Evolutionary conservation across 1,140 invertebrate species (phyloP).

Genomic region (Chironomus tepperi): DNA sequence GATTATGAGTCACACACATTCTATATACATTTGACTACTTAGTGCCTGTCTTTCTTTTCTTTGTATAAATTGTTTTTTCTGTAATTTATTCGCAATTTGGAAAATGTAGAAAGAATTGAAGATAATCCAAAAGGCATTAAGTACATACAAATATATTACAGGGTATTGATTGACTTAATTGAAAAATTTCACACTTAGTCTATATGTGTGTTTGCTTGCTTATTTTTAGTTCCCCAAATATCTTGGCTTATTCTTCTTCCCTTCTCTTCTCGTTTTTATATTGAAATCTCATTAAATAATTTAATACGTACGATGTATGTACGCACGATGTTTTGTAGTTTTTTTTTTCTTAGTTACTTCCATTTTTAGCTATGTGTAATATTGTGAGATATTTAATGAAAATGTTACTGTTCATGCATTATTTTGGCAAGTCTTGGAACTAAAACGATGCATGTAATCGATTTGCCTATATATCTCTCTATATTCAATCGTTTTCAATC

Average conservation of each 20-base stretch:
- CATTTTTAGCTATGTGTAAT: no score
- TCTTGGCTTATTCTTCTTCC: no score
- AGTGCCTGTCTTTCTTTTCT: neutral
- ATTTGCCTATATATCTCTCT: neutral
- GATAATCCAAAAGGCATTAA: neutral
- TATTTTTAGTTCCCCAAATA: neutral
- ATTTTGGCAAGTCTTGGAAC: no score
- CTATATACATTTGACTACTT: no score
- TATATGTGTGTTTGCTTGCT: neutral
- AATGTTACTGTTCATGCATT: no score
- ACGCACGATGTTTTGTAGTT: no score
- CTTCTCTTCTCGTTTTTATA: no score
- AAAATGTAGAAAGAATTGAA: neutral
- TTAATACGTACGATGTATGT: no score
- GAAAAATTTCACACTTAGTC: neutral
- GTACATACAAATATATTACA: neutral
- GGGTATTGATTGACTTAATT: neutral
- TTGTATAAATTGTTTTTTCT: neutral
- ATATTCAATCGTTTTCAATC: neutral
- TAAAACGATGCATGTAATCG: neutral
- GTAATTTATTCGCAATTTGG: neutral
- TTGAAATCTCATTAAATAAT: no score
- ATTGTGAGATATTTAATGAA: no score
- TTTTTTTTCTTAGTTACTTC: no score
- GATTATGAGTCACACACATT: neutral